Base-by-base conservation (phyloP, 53 echinoderm and acorn worm genomes). In the Echinometra lucunter region DNA sequence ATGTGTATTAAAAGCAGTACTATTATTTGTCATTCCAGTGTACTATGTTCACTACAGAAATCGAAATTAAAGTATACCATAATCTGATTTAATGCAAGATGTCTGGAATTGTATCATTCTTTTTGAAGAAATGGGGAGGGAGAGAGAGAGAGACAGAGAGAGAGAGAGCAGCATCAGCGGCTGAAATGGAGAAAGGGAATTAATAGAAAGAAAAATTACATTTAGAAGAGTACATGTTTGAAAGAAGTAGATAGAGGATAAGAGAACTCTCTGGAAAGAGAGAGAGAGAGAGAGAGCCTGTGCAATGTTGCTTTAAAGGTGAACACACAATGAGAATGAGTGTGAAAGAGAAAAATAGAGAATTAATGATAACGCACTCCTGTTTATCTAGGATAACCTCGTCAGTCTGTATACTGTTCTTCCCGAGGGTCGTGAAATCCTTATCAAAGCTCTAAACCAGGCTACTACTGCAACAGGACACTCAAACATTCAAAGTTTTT, bases 11-110 rank as follows among this genome's bases (percentile, higher is more conserved):
- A 45, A 28, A 8, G n/a, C 85, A 85, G 85, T 85, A 85, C 85
- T 85, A 85, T 47, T 47, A 85, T 85, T 75, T 78, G 78, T 85
- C 85, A 85, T 85, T 85, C 85, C 49, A 49, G 85, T 12, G 6
- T 53, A 63, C 23, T 63, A 27, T 85, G 49, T 85, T n/a, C 40
- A 28, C n/a, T 42, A 47, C 28, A 85, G 30, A 28, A 13, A 81
- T 81, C 35, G 49, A 49, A 85, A 85, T 85, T 45, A 85, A 85
- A 85, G 85, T 27, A 85, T 21, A 2, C 49, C 85, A 49, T 85
- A n/a, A n/a, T 53, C 49, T 49, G 8, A n/a, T 85, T 78, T 21
- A 12, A 78, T 78, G 78, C 78, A 78, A 23, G 42, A 78, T 40
- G 42, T 1, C 19, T 63, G 19, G 6, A 42, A 42, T 78, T 49